These are phyloP conservation scores for Blera fallax DNA, from an alignment of 2,888 invertebrate genomes.

Conservation along the genomic window DNA sequence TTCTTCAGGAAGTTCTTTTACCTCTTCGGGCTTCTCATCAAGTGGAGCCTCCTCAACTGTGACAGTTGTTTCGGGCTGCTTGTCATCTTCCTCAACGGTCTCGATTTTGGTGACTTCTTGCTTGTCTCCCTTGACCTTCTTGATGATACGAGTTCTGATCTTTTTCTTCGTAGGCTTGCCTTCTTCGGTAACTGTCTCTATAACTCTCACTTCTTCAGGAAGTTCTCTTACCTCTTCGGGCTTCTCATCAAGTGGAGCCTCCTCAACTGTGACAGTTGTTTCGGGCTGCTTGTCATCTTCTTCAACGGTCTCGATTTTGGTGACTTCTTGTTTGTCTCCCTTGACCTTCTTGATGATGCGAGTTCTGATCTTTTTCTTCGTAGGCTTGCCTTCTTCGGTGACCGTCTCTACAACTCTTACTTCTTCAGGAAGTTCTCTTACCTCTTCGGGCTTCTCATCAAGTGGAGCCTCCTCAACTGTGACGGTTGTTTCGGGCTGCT, in stretches of 20 bases:
- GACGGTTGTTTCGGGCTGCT: constrained; percentile 75
- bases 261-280: constrained; percentile 45
- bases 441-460: constrained; percentile 36
- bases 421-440: constrained; percentile 64
- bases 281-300: constrained; percentile 41
- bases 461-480: constrained; percentile 77
- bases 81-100: constrained; percentile 50
- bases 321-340: constrained; percentile 43
- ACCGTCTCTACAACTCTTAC: constrained; percentile 73
- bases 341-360: constrained; percentile 61
- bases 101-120: constrained; percentile 55
- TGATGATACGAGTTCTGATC: constrained; percentile 41
- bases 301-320: constrained; percentile 36
- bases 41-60: constrained; percentile 44
- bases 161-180: constrained; percentile 43
- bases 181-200: constrained; percentile 28
- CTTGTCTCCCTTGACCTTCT: constrained; percentile 47
- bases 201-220: constrained; percentile 10
- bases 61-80: constrained; percentile 36
- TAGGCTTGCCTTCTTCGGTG: constrained; percentile 75
- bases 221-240: constrained; percentile 19
- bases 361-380: constrained; percentile 76
- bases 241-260: constrained; percentile 29
- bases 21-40: constrained; percentile 23
- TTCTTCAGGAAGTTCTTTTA: constrained; percentile 33